Conservation (phyloP, 2,113 vertebrate species). For the Chelonoidis abingdonii region DNA sequence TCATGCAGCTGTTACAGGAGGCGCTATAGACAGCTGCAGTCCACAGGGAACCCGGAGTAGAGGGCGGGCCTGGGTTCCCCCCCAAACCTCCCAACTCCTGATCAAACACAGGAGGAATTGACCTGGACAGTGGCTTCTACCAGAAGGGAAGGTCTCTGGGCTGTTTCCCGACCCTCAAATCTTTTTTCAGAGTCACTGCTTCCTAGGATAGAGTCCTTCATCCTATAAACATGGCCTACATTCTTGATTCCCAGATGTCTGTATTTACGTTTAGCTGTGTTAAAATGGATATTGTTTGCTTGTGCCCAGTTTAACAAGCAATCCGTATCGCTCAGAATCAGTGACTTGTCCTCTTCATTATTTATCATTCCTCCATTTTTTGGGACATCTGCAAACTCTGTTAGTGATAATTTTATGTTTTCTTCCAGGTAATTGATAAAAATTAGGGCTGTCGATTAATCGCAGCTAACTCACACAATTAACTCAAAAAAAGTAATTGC, state of each 20-base stretch:
- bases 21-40: too few relatives aligned
- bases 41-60: too few relatives aligned
- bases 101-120: too few relatives aligned
- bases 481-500: too few relatives aligned
- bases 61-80: too few relatives aligned
- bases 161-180: neutral
- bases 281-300: neutral
- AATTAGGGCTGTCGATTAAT: too few relatives aligned
- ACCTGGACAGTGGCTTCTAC: too few relatives aligned
- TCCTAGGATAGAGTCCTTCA: neutral
- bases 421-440: neutral
- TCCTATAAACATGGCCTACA: neutral
- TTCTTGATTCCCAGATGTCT: neutral
- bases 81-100: too few relatives aligned
- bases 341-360: neutral
- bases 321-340: neutral
- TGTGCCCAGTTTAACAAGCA: neutral
- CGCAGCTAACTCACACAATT: too few relatives aligned
- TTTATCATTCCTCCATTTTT: neutral
- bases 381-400: neutral
- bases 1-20: too few relatives aligned
- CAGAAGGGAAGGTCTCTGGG: too few relatives aligned
- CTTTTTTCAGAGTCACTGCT: neutral
- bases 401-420: neutral
- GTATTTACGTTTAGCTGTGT: neutral